phyloP scores from a whole-genome alignment of 2,888 invertebrate species.

The Apamea monoglypha region DNA sequence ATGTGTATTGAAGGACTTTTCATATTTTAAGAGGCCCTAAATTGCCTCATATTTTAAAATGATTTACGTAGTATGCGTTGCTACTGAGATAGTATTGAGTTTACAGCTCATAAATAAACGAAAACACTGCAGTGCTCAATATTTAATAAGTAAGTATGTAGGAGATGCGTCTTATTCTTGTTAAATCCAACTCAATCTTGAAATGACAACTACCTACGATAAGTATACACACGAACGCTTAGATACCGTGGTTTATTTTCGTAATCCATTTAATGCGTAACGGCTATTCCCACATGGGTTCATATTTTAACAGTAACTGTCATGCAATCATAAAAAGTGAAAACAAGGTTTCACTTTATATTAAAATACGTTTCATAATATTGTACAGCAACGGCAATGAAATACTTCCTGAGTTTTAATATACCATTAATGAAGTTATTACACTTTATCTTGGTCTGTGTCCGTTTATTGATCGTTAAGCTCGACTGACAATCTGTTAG shows the following conservation, averaged over 20 bases:
- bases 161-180: neutral
- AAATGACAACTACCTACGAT: slow-evolving; percentile 24
- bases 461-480: slow-evolving; percentile 39
- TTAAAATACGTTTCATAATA: slow-evolving; percentile 66
- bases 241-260: slow-evolving; percentile 55
- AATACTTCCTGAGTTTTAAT: slow-evolving; percentile 53
- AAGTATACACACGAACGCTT: slow-evolving; percentile 20
- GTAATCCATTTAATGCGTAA: slow-evolving; percentile 70
- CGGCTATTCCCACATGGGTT: slow-evolving; percentile 76
- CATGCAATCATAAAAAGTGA: slow-evolving; percentile 87
- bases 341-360: slow-evolving; percentile 82
- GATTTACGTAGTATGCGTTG: neutral
- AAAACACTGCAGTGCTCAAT: neutral
- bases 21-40: neutral
- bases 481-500: slow-evolving; percentile 9
- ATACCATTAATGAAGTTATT: slow-evolving; percentile 34
- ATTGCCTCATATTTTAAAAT: neutral
- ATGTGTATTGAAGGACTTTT: neutral
- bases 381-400: slow-evolving; percentile 50
- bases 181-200: slow-evolving; percentile 24
- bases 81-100: neutral
- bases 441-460: slow-evolving; percentile 31
- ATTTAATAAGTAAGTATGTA: slow-evolving; percentile 17
- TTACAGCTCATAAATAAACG: slow-evolving; percentile 2
- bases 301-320: slow-evolving; percentile 76